These are phyloP conservation scores for Siniperca obscura DNA, from an alignment of 2,797 vertebrate genomes.

Conservation along the genomic window DNA sequence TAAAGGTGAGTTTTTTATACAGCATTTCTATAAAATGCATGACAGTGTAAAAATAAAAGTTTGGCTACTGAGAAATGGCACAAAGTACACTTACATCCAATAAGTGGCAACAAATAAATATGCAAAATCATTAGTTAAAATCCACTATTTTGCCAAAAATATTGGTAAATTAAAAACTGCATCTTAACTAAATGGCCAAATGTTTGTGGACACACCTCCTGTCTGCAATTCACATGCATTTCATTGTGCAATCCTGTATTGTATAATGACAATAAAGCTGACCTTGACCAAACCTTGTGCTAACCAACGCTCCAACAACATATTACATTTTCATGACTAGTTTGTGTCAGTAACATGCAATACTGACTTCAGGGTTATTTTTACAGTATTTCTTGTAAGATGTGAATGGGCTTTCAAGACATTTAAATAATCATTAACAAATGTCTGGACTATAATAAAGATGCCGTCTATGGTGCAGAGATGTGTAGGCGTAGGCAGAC, in stretches of 20 bases:
- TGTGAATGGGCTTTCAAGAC: not conserved
- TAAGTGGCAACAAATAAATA: not conserved
- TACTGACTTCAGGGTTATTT: not conserved
- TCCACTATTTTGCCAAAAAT: not conserved
- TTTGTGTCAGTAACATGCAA: not conserved
- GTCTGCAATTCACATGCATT: not conserved
- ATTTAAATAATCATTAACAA: not conserved
- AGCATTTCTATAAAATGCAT: not conserved
- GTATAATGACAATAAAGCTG: not conserved
- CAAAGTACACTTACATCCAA: not conserved
- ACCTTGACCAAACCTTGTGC: not conserved
- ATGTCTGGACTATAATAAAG: not conserved
- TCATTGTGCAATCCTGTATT: not conserved
- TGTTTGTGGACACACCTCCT: not conserved
- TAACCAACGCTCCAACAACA: not conserved
- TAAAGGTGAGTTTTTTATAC: not conserved
- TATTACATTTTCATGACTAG: not conserved
- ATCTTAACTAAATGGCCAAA: not conserved
- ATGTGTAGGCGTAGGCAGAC: slow-evolving; percentile 15
- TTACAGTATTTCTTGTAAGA: not conserved
- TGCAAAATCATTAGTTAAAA: not conserved
- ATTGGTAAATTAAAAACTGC: not conserved
- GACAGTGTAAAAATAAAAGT: not conserved
- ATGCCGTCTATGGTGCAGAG: not conserved
- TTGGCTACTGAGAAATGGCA: not conserved